Evolutionary conservation across 2,888 invertebrate species (phyloP).

Genomic region (Megamerina dolium): DNA sequence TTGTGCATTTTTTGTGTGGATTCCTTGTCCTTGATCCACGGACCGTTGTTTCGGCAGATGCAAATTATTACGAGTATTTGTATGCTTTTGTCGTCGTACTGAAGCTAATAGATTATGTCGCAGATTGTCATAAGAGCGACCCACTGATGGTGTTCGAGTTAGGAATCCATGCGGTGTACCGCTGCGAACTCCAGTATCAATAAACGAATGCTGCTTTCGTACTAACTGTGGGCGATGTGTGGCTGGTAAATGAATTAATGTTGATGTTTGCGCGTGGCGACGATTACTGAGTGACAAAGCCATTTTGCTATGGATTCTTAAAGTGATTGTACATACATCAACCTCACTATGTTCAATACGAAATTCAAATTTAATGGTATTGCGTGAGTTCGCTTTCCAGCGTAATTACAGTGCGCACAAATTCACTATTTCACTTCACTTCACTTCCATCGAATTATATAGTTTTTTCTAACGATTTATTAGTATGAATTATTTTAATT

Average conservation of each 20-base stretch:
- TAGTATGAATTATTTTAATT: no score
- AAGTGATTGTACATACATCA: no score
- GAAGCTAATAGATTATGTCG: not conserved
- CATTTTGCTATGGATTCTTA: constrained; percentile 25
- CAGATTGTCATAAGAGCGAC: constrained; percentile 34
- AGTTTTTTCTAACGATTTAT: no score
- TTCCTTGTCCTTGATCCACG: not conserved
- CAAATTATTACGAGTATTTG: no score
- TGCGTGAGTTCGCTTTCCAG: no score
- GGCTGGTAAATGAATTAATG: constrained; percentile 17
- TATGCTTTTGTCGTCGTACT: not conserved
- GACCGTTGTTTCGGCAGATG: not conserved
- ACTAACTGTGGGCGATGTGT: constrained; percentile 13
- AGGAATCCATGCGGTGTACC: constrained; percentile 31
- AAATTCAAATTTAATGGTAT: no score
- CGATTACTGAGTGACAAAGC: constrained; percentile 36
- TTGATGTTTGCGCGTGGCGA: constrained; percentile 32
- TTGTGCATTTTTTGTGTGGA: constrained; percentile 1
- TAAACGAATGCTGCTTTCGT: constrained; percentile 37
- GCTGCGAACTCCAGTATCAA: constrained; percentile 36
- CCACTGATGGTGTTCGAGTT: constrained; percentile 36
- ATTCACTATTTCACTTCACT: no score
- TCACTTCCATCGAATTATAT: no score
- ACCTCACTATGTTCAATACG: no score
- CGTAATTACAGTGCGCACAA: no score